Evolutionary conservation across 2,113 vertebrate genomes (phyloP).

Genomic region (Apeltes quadracus): DNA sequence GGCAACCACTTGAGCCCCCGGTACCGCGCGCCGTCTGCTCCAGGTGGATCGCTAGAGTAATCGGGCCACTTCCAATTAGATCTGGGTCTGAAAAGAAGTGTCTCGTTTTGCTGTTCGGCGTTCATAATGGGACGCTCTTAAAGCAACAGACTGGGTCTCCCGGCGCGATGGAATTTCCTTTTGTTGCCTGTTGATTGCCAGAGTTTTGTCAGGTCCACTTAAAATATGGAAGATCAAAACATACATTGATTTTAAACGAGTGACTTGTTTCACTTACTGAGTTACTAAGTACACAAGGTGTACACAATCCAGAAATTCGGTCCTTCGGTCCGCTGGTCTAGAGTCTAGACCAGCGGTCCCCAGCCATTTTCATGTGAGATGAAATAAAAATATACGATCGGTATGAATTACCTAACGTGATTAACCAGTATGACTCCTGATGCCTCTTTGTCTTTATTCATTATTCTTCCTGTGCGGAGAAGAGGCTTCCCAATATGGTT

Average conservation of each 20-base stretch:
- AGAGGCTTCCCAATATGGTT: too few relatives aligned
- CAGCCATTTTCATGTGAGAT: too few relatives aligned
- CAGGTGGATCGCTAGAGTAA: conserved; percentile 50
- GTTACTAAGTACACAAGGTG: neutral
- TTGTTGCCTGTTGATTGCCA: neutral
- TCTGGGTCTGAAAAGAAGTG: conserved; percentile 32
- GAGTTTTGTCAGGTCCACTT: neutral
- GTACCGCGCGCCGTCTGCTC: conserved; percentile 15
- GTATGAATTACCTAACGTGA: too few relatives aligned
- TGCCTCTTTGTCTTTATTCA: too few relatives aligned
- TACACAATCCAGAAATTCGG: too few relatives aligned
- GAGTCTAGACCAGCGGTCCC: too few relatives aligned
- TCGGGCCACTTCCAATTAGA: conserved; percentile 51
- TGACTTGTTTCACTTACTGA: neutral
- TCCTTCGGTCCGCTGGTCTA: too few relatives aligned
- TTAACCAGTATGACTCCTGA: too few relatives aligned
- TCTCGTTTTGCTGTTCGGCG: conserved; percentile 4
- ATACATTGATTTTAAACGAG: neutral
- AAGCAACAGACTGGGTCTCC: neutral
- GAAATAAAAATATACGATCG: too few relatives aligned
- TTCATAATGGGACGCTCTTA: neutral
- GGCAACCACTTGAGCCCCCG: conserved; percentile 46
- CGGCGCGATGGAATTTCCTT: neutral
- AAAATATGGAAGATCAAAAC: neutral
- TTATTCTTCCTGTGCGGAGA: too few relatives aligned